Percentiles rank a stretch among this genome's conserved stretches.
phyloP scores from a whole-genome alignment of 1,140 invertebrate species.

The Drosophila pachea region DNA sequence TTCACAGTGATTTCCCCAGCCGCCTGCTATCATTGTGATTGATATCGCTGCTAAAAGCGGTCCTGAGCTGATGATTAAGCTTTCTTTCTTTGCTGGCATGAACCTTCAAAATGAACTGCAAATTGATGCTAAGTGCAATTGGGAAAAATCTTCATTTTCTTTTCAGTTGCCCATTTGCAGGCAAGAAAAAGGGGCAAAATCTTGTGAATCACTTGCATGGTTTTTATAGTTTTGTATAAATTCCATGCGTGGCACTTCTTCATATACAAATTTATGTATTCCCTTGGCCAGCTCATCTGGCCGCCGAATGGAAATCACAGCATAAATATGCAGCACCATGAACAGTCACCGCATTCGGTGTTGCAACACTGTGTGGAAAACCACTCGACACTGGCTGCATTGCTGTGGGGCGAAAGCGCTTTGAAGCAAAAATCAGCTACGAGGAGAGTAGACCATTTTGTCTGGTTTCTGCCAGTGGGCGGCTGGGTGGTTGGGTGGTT shows the following conservation, averaged over 20 bases:
- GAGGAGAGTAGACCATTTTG: conserved; percentile 40
- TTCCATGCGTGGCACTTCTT: not conserved
- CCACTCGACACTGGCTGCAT: conserved; percentile 5
- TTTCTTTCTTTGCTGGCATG: too few species aligned
- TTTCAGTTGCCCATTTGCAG: too few species aligned
- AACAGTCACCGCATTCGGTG: not conserved
- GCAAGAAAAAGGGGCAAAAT: too few species aligned
- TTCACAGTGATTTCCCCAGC: conserved; percentile 39
- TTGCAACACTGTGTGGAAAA: conserved; percentile 10
- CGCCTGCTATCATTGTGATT: conserved; percentile 11
- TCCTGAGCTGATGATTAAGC: not conserved
- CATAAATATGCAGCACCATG: not conserved
- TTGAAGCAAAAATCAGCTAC: conserved; percentile 38
- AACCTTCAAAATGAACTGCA: too few species aligned
- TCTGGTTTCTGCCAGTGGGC: conserved; percentile 23
- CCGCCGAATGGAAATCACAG: conserved; percentile 2
- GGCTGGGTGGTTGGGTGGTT: conserved; percentile 2
- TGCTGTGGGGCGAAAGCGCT: conserved; percentile 26
- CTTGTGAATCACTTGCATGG: too few species aligned
- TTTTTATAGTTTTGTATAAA: too few species aligned
- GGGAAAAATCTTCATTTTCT: too few species aligned
- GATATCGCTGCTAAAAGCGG: not conserved
- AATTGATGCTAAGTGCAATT: too few species aligned
- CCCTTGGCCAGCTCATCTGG: too few species aligned
- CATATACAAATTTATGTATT: not conserved